Evolutionary conservation across 2,113 vertebrate genomes (phyloP).

Genomic region (Sebastes schlegelii): DNA sequence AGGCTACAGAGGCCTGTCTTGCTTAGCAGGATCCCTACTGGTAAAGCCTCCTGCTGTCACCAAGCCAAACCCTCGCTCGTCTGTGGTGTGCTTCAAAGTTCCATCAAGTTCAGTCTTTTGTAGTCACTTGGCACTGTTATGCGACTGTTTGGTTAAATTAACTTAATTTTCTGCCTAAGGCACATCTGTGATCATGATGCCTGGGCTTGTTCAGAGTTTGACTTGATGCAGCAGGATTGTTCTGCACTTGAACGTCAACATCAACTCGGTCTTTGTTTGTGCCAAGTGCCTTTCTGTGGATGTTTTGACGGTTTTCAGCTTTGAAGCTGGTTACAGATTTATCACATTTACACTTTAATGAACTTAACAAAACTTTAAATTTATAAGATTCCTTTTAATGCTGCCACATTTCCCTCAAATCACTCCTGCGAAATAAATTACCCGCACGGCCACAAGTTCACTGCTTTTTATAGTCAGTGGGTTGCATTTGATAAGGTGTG

Average conservation of each 20-base stretch:
- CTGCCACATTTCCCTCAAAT: background rate
- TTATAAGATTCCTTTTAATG: background rate
- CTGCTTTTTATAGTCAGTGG: too few species aligned
- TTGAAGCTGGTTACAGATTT: background rate
- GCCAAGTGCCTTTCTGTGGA: background rate
- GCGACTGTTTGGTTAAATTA: background rate
- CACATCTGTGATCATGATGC: background rate
- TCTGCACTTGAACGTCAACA: background rate
- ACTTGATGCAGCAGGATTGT: background rate
- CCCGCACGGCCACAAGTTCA: too few species aligned
- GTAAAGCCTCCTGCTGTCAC: background rate
- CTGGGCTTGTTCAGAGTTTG: slow-evolving; percentile 19
- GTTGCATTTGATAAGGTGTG: background rate
- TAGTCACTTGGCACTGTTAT: background rate
- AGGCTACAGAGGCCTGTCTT: background rate
- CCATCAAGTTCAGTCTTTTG: background rate
- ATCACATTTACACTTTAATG: background rate
- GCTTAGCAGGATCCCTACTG: background rate
- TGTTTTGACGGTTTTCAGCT: background rate
- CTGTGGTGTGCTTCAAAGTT: background rate
- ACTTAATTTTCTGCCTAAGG: background rate
- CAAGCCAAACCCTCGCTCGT: background rate
- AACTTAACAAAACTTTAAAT: background rate
- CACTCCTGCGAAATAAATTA: background rate
- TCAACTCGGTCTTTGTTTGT: background rate